Evolutionary conservation across 1,140 invertebrate species (phyloP), one percentile per base, ranked within the genome.

Genomic region (Diploscapter pachys): DNA sequence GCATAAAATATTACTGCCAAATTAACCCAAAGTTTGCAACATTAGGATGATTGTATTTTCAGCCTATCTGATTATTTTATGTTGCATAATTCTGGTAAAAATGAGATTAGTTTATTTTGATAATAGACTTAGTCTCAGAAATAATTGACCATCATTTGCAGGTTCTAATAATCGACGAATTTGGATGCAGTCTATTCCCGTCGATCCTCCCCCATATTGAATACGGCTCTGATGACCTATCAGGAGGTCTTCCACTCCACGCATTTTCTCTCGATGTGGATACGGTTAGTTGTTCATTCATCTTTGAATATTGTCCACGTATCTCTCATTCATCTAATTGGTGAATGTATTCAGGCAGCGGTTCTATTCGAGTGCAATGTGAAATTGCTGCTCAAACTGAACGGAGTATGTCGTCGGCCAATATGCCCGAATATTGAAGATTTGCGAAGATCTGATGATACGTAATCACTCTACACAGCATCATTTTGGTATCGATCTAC

Each of bases 131-230:
- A 52, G 73, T 48, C 9, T 13, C 53, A 67, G 76, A 72, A 31
- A 59, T 31, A 59, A 31, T 11, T 11, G 57, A 59, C 57, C 9
- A 31, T 31, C 66, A 2, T 9, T 9, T 55, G 13, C 51, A 77
- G 54, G 79, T 81, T 13, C 81, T 81, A 55, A 81, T 82, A 31
- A 78, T 82, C 8, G 81, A 82, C 52, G 81, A 83, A 69, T 83
- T 83, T 62, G 81, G 81, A 3, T 82, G 81, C 69, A 73, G 81
- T 3, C 48, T 71, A 9, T 83, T 64, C 56, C 81, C 81, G 11
- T 54, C 73, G 31, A 66, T 82, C 8, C 59, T 83, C 55, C 81
- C 81, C 11, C 70, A 82, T 63, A 73, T 82, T 3, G 51, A 70
- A 13, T 82, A 82, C 71, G 31, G 31, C 31, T 5, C 13, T 4